Percentiles rank a stretch among this genome's conserved stretches.
Evolutionary conservation across 2,113 vertebrate species (phyloP).

Genomic region (Silurus glanis): DNA sequence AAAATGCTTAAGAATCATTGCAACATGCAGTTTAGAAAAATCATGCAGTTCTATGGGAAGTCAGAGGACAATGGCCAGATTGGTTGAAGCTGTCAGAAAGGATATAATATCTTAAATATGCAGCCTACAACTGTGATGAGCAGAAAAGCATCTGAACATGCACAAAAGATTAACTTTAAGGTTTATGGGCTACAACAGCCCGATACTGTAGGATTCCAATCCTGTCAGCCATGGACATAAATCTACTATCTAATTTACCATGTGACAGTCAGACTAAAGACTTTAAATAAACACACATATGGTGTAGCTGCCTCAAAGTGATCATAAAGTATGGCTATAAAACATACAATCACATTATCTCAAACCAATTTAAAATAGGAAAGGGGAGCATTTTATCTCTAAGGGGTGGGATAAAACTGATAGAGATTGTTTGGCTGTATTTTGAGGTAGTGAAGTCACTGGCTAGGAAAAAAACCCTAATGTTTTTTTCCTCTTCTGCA

Average conservation of each 20-base stretch:
- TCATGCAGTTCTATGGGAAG: no score
- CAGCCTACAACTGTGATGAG: no score
- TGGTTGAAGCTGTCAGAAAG: not conserved
- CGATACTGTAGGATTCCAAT: no score
- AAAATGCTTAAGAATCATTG: not conserved
- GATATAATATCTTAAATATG: no score
- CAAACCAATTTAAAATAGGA: constrained; percentile 11
- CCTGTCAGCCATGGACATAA: not conserved
- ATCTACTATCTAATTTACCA: constrained; percentile 1
- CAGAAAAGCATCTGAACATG: no score
- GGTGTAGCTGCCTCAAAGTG: constrained; percentile 6
- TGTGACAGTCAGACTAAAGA: not conserved
- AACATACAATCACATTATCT: not conserved
- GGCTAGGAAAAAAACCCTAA: not conserved
- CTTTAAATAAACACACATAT: constrained; percentile 4
- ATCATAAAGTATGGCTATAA: constrained; percentile 11
- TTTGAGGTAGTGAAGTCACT: not conserved
- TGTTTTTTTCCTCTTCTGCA: not conserved
- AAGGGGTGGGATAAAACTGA: not conserved
- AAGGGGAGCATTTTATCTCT: not conserved
- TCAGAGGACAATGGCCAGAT: no score
- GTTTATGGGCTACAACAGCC: no score
- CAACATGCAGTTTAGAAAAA: not conserved
- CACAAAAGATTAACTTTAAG: no score
- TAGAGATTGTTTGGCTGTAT: not conserved